Base-by-base conservation (phyloP, 2,113 vertebrate genomes). In the Callopanchax toddi region DNA sequence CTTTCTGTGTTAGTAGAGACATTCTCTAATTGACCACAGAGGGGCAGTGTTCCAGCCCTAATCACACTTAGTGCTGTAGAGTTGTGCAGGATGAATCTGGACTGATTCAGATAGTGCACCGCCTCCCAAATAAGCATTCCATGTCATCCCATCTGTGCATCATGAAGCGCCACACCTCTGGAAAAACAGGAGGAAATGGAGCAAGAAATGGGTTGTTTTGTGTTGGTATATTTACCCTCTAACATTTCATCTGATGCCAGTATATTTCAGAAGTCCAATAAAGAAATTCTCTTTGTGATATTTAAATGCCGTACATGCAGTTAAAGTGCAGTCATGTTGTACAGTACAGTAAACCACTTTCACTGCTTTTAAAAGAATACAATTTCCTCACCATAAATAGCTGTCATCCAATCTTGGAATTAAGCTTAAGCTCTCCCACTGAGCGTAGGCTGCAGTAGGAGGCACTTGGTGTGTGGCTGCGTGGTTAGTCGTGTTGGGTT, bases 21-120 rank as follows among this genome's bases (percentile, higher is more conserved):
- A 26, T 85, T 59, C 65, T 42, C 15, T 40, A 50, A 64, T 18
- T 65, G 63, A 68, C 86, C 91, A 90, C 89, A 79, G 23, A 55
- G 86, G 73, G 89, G 89, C 72, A 81, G 78, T 84, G 62, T 78
- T 70, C 56, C 61, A 77, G 66, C 21, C 48, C 26, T 45, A 57
- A 56, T 54, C 23, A 11, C 48, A 22, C 40, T 46, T 44, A 54
- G 23, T 66, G 29, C 55, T 65, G 45, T 46, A 60, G 22, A 62
- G 51, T 11, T 58, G 7, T 58, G 46, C 42, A 49, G 39, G 45
- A 40, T 48, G 53, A 79, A 78, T 66, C 56, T 67, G 45, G 4
- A 43, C 61, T 56, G 9, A 20, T 61, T 74, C 20, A 65, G 18
- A 37, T 29, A 9, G 25, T 54, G 26, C 26, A 26, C 26, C 3